phyloP scores from a whole-genome alignment of 2,888 invertebrate species.

The Melangyna quadrimaculata region DNA sequence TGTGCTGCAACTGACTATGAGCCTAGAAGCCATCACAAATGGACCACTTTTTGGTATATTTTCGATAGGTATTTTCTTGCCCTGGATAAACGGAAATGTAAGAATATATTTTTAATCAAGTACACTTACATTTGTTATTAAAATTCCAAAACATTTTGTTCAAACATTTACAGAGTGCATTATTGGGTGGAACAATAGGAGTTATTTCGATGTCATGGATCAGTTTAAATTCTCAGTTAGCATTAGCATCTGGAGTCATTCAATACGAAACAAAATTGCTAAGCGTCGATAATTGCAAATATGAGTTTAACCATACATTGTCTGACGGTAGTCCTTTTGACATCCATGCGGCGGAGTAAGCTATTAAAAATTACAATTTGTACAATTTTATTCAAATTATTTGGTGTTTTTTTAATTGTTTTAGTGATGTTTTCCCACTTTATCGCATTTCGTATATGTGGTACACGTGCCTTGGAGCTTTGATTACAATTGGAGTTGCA shows the following conservation, averaged over 20 bases:
- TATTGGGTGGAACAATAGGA: conserved; percentile 84
- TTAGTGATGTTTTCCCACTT: conserved; percentile 80
- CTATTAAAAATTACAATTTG: background rate
- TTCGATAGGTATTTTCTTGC: conserved; percentile 86
- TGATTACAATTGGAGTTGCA: conserved; percentile 83
- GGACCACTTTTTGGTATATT: conserved; percentile 86
- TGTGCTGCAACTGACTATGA: conserved; percentile 86
- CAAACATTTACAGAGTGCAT: conserved; percentile 81
- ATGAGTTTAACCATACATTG: conserved; percentile 82
- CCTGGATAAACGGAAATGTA: conserved; percentile 86
- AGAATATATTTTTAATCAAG: conserved; percentile 56
- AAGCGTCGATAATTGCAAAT: conserved; percentile 84
- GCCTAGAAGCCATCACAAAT: conserved; percentile 86
- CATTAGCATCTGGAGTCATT: conserved; percentile 84
- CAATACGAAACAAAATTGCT: conserved; percentile 86
- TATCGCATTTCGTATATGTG: conserved; percentile 90
- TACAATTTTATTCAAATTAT: background rate
- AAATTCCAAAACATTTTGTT: background rate
- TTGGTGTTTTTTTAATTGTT: conserved; percentile 31
- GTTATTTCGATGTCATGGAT: conserved; percentile 84
- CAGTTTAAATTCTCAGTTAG: conserved; percentile 84
- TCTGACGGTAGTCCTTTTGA: conserved; percentile 73
- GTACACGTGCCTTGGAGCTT: conserved; percentile 86
- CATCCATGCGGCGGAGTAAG: conserved; percentile 75
- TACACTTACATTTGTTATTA: background rate